phyloP scores from a whole-genome alignment of 2,888 invertebrate species.

The Platypus cylindrus region DNA sequence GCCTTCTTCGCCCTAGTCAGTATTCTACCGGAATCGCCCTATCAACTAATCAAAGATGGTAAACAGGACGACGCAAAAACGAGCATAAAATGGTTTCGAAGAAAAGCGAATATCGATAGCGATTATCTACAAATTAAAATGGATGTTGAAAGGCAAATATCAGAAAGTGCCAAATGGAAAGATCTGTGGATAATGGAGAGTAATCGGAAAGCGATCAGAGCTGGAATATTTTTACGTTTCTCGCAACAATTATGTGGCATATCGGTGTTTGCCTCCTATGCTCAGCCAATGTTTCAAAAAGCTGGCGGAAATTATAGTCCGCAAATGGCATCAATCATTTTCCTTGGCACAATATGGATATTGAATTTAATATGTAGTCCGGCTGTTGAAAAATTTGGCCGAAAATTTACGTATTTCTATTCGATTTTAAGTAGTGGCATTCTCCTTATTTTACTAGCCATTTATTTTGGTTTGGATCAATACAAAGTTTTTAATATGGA shows the following conservation, averaged over 20 bases:
- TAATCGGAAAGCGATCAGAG: slow-evolving; percentile 24
- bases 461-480: slow-evolving; percentile 24
- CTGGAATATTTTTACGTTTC: slow-evolving; percentile 23
- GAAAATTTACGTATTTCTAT: slow-evolving; percentile 22
- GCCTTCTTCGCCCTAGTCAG: slow-evolving; percentile 18
- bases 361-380: slow-evolving; percentile 18
- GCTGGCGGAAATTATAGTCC: slow-evolving; percentile 26
- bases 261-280: slow-evolving; percentile 22
- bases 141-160: slow-evolving; percentile 26
- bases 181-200: slow-evolving; percentile 24
- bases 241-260: slow-evolving; percentile 28
- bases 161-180: slow-evolving; percentile 26
- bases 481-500: slow-evolving; percentile 14
- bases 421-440: slow-evolving; percentile 21
- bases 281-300: slow-evolving; percentile 27
- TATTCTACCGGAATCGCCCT: slow-evolving; percentile 44
- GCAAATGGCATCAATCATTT: slow-evolving; percentile 25
- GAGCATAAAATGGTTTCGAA: slow-evolving; percentile 20
- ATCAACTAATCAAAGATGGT: slow-evolving; percentile 23
- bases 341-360: slow-evolving; percentile 15
- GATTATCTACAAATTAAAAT: slow-evolving; percentile 20
- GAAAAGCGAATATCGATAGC: slow-evolving; percentile 20
- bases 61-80: slow-evolving; percentile 20
- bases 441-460: slow-evolving; percentile 18
- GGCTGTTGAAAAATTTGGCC: slow-evolving; percentile 24